Base-by-base conservation (phyloP, 2,797 vertebrate genomes). In the Cetoscarus ocellatus region DNA sequence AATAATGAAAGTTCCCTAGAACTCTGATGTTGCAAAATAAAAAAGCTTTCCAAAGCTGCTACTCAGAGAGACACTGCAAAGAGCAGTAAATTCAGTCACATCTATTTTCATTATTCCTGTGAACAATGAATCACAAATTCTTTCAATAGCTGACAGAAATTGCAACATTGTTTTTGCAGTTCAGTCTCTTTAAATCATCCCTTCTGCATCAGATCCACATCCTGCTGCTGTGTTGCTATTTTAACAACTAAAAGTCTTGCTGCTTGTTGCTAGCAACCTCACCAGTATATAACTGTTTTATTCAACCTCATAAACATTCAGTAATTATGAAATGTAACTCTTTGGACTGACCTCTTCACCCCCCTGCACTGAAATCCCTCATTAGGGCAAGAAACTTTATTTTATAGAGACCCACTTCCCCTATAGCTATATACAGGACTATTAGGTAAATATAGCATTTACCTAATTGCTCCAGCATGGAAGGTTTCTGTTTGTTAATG, bases 371-470 rank as follows among this genome's bases (percentile, higher is more conserved):
- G 54, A 79, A 75, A 76, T 72, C 35, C 53, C 64, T 88, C 69
- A 80, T 90, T 87, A 86, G 59, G 74, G 76, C 67, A 75, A 74
- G 75, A 87, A 86, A 74, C 69, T 84, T 68, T 68, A 83, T 86
- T 90, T 91, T 90, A 91, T 88, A 71, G 86, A 86, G 73, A 69
- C 75, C 39, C 52, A 67, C 85, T 88, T 83, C 67, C 77, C 85
- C 71, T 87, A 84, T 82, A 88, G 84, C 76, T 66, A 85, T 62
- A 80, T 68, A 70, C 63, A 69, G 70, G 63, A 73, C 74, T 65
- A 76, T 88, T 88, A 81, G 75, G 73, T 83, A 78, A 90, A 87
- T 89, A 88, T 79, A 89, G 80, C 77, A 73, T 83, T 89, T 61
- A 55, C 51, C 44, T 89, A 90, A 91, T 90, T 84, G 77, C 64